Evolutionary conservation across 2,797 vertebrate species (phyloP).

Genomic region (Morelia viridis): DNA sequence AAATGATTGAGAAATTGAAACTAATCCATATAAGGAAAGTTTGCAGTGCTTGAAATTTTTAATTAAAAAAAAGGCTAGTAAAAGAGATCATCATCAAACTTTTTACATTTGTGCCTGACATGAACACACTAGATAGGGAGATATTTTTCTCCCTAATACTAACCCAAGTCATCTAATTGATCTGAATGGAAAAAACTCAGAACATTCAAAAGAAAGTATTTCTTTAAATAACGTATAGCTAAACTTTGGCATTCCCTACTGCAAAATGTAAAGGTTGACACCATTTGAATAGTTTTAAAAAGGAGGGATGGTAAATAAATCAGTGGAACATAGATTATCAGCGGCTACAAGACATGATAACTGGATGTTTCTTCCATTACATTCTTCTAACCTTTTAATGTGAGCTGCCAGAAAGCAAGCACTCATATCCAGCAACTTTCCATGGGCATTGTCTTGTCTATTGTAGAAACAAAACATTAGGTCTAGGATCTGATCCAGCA

Average conservation of each 20-base stretch:
- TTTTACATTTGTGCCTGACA: background rate
- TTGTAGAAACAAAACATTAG: background rate
- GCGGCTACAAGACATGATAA: background rate
- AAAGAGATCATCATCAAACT: background rate
- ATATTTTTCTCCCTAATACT: background rate
- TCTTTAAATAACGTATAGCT: background rate
- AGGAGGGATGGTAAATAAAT: background rate
- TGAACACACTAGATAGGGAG: background rate
- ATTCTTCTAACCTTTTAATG: background rate
- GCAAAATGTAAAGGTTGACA: background rate
- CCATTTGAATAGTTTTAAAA: background rate
- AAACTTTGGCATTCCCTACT: background rate
- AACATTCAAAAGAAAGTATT: background rate
- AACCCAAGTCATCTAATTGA: background rate
- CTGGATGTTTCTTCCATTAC: background rate
- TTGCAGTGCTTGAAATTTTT: background rate
- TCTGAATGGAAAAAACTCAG: background rate
- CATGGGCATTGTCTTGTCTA: background rate
- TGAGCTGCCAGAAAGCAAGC: background rate
- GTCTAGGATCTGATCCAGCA: background rate
- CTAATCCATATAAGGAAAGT: background rate
- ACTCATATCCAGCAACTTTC: background rate
- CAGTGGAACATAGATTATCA: background rate
- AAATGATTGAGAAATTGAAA: background rate
- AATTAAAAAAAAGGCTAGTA: background rate